Evolutionary conservation across 2,888 invertebrate genomes (phyloP), one percentile per base, ranked within the genome.

Genomic region (Clostera curtula): DNA sequence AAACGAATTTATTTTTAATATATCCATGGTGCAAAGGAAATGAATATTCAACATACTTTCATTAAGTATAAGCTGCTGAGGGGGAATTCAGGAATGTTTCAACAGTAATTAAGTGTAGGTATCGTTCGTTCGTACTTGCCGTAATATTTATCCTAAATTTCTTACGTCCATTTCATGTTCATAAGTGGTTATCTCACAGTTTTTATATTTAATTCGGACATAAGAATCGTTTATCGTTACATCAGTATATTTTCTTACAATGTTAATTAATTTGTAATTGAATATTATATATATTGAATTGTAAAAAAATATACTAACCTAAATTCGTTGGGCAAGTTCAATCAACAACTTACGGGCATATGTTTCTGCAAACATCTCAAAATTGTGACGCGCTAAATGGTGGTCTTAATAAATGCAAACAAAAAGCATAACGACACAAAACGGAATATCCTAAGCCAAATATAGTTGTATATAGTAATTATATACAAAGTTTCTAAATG

Each of bases 41-140:
- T n/a, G n/a, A n/a, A n/a, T n/a, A n/a, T n/a, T n/a, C n/a, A n/a
- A n/a, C n/a, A n/a, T n/a, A n/a, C n/a, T n/a, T n/a, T n/a, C n/a
- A n/a, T n/a, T n/a, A n/a, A n/a, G n/a, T n/a, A n/a, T n/a, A n/a
- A n/a, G n/a, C n/a, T n/a, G n/a, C n/a, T n/a, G n/a, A n/a, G n/a
- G n/a, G n/a, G n/a, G n/a, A n/a, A n/a, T n/a, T n/a, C n/a, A 43
- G 58, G 63, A 63, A 65, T 55, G 53, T 36, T 29, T 29, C 31
- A 56, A 53, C 45, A 40, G 45, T 31, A 36, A 33, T 36, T 28
- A 32, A 29, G 18, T 33, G 27, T 31, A 31, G 21, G 29, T 37
- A 17, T 64, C 60, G 62, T 63, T 64, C 62, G 64, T 50, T 62
- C 56, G 58, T 52, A 42, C 49, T 51, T 52, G 53, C 58, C 58